Evolutionary conservation across 2,113 vertebrate genomes (phyloP), one percentile per base, ranked within the genome.

Genomic region (human (Homo sapiens)): DNA sequence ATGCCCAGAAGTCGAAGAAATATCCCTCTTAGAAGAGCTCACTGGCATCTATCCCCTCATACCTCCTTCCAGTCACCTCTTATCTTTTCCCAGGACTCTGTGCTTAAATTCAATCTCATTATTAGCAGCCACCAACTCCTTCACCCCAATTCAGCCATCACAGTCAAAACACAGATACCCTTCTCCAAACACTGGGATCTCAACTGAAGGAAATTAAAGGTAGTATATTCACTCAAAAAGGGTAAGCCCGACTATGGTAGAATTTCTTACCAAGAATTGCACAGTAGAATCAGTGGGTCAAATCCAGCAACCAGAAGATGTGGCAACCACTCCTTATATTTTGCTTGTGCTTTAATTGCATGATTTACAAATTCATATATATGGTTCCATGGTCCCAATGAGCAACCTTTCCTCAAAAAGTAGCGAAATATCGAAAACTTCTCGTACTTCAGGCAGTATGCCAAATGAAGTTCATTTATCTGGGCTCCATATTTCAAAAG

Each of bases 261-360:
- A 17, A 95, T 80, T 86, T 83, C 99, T 99, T 98, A 99, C 99
- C 99, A 99, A 93, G 96, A 86, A 25, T 85, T 96, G 84, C 97
- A 92, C 17, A 99, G 98, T 52, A 99, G 98, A 38, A 98, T 93
- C 72, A 98, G 25, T 1, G 99, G 99, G 64, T 99, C 98, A 93
- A 99, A 98, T 79, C 99, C 99, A 10, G 99, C 99, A 93, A 99
- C 98, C 11, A 99, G 98, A 22, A 99, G 98, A 93, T 98, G 97
- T 40, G 99, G 99, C 95, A 99, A 98, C 99, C 99, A 99, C 48
- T 99, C 97, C 93, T 98, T 98, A 64, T 98, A 99, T 1, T 98
- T 90, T 50, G 61, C 43, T 1, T 98, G 98, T 32, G 83, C 98
- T 91, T 92, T 72, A 93, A 97, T 0, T 30, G 98, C 93, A 27